phyloP scores from a whole-genome alignment of 2,113 vertebrate species.

The Rhinogobius similis region DNA sequence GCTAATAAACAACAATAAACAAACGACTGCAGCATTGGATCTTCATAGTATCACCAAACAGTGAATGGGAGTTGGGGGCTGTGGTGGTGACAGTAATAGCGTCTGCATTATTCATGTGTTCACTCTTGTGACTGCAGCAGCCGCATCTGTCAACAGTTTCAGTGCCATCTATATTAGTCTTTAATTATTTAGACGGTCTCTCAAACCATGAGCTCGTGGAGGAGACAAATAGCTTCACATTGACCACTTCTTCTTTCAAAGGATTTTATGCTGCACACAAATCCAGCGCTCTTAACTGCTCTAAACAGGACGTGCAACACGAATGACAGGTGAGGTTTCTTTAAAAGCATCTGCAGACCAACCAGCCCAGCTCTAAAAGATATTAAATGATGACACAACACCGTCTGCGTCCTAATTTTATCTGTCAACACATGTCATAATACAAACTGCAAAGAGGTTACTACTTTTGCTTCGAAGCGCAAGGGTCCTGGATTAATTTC shows the following conservation, averaged over 20 bases:
- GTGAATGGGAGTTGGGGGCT: constrained; percentile 31
- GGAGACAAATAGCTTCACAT: constrained; percentile 13
- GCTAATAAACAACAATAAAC: constrained; percentile 14
- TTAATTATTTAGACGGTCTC: constrained; percentile 60
- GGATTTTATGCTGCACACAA: constrained; percentile 10
- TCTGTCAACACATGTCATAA: no score
- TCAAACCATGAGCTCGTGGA: constrained; percentile 2
- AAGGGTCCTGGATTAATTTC: not conserved
- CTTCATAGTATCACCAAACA: constrained; percentile 42
- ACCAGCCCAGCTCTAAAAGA: no score
- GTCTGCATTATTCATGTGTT: constrained; percentile 68
- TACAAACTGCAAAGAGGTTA: no score
- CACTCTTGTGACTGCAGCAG: constrained; percentile 53
- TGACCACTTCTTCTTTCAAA: constrained; percentile 6
- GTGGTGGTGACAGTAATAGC: constrained; percentile 49
- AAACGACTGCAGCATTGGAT: constrained; percentile 25
- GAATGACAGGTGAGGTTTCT: not conserved
- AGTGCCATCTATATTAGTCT: constrained; percentile 38
- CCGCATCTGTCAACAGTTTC: constrained; percentile 50
- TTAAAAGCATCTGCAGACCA: not conserved
- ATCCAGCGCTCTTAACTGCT: not conserved
- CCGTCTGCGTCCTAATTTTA: no score
- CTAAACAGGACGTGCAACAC: not conserved
- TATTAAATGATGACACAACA: no score
- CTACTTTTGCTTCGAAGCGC: not conserved